Evolutionary conservation across 1,140 invertebrate genomes (phyloP).

Genomic region (Mycetomoellerius zeteki): DNA sequence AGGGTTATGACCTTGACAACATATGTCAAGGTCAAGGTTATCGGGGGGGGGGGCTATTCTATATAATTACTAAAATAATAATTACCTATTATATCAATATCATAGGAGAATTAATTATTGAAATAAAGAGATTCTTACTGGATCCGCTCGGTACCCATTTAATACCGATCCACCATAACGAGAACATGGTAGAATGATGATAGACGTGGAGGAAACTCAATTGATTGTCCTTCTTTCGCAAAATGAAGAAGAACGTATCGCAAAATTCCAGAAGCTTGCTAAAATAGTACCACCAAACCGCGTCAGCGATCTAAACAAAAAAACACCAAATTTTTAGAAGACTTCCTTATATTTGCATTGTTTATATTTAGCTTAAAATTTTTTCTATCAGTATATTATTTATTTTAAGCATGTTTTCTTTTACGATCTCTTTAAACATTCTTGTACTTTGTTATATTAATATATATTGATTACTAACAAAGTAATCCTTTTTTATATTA

Average conservation of each 20-base stretch:
- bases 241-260: slow-evolving; percentile 97
- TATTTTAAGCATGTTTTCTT: not conserved
- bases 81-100: no score
- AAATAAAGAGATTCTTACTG: slow-evolving; percentile 88
- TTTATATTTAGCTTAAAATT: not conserved
- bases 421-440: not conserved
- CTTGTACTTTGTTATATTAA: not conserved
- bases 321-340: not conserved
- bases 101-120: not conserved
- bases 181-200: slow-evolving; percentile 97
- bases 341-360: not conserved
- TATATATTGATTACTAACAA: not conserved
- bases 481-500: not conserved
- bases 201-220: slow-evolving; percentile 96
- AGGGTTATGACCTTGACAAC: no score
- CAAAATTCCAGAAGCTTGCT: slow-evolving; percentile 97
- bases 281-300: slow-evolving; percentile 99
- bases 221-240: slow-evolving; percentile 95
- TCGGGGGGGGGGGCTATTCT: no score
- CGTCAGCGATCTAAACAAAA: slow-evolving; percentile 93
- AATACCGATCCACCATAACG: slow-evolving; percentile 98
- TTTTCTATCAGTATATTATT: not conserved
- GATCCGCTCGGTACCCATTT: slow-evolving; percentile 99
- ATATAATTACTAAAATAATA: no score
- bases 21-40: no score